Percentiles rank a stretch among this genome's conserved stretches.
Evolutionary conservation across 2,113 vertebrate genomes (phyloP).

Genomic region (Erythrocercus mccallii): DNA sequence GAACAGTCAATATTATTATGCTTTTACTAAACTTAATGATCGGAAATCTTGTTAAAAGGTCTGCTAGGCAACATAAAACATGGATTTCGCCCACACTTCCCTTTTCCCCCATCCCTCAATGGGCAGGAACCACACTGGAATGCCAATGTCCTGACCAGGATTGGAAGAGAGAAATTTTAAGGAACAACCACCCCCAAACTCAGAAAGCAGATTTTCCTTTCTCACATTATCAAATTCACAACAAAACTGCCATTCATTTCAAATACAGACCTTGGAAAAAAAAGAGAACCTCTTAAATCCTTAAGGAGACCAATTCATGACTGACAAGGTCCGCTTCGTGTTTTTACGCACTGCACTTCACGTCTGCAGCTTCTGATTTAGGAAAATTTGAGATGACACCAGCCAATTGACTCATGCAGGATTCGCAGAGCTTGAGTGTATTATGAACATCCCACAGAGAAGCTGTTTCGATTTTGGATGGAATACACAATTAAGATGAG

Average conservation of each 20-base stretch:
- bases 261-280: neutral
- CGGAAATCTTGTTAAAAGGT: neutral
- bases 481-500: neutral
- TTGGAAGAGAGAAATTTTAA: neutral
- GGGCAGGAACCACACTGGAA: neutral
- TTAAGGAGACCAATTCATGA: neutral
- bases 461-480: neutral
- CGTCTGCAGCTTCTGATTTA: neutral
- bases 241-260: neutral
- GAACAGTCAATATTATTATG: neutral
- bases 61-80: neutral
- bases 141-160: neutral
- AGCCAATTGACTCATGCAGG: conserved; percentile 9
- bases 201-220: neutral
- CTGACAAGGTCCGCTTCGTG: neutral
- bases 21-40: neutral
- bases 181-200: neutral
- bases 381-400: neutral
- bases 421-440: neutral
- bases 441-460: conserved; percentile 37
- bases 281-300: neutral
- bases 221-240: neutral
- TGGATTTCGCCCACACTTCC: neutral
- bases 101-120: neutral
- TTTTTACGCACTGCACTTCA: neutral